Conservation (phyloP, 2,113 vertebrate genomes). For the Pelmatolapia mariae region DNA sequence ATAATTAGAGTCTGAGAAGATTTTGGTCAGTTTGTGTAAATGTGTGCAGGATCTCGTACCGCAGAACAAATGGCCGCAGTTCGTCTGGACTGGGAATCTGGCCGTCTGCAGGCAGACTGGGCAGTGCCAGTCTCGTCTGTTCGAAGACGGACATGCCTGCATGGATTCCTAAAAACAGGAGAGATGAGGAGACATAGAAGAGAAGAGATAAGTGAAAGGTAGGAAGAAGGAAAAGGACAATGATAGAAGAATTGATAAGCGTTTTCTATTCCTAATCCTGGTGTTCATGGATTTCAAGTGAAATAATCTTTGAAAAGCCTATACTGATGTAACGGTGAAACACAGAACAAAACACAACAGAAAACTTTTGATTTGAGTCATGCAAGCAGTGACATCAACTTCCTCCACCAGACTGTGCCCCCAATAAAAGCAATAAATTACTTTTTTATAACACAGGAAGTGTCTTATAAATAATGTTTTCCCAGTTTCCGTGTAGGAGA, state of each 20-base stretch:
- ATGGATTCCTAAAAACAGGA: constrained; percentile 56
- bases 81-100: constrained; percentile 77
- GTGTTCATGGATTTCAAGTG: background rate
- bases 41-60: constrained; percentile 53
- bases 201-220: background rate
- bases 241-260: background rate
- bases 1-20: background rate
- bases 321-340: background rate
- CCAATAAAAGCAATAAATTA: background rate
- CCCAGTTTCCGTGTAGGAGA: background rate
- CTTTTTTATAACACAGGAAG: background rate
- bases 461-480: background rate
- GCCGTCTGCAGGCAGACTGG: constrained; percentile 78
- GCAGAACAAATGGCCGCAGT: constrained; percentile 81
- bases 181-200: background rate
- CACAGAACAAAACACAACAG: background rate
- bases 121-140: constrained; percentile 68
- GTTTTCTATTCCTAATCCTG: background rate
- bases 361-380: background rate
- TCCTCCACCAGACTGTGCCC: background rate
- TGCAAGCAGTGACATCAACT: background rate
- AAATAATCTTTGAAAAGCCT: background rate
- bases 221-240: background rate
- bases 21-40: background rate
- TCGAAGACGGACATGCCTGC: constrained; percentile 28